Evolutionary conservation across 2,888 invertebrate species (phyloP).

Genomic region (Gisinianus flammeolus): DNA sequence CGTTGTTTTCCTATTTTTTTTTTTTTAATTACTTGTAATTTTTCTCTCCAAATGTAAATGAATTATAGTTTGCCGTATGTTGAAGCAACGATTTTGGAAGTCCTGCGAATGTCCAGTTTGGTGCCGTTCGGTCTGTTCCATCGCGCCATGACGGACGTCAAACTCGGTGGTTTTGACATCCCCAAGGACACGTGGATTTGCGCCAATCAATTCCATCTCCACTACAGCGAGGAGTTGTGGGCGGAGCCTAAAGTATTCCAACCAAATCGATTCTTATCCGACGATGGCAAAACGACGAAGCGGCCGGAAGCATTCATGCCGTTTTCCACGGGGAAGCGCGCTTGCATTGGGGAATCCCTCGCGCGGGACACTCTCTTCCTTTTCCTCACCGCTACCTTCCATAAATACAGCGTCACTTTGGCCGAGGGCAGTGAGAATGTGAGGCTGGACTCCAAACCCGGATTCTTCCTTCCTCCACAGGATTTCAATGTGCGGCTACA

Average conservation of each 20-base stretch:
- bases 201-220: neutral
- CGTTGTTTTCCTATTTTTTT: too few relatives aligned
- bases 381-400: neutral
- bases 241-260: neutral
- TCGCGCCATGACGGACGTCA: neutral
- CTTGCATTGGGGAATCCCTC: too few relatives aligned
- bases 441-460: neutral
- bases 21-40: too few relatives aligned
- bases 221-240: slow-evolving; percentile 10
- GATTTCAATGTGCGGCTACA: neutral
- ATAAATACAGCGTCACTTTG: neutral
- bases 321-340: slow-evolving; percentile 14
- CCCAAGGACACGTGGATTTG: neutral
- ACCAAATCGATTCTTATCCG: neutral
- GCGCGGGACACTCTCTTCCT: neutral
- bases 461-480: neutral
- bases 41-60: too few relatives aligned
- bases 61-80: too few relatives aligned
- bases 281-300: neutral
- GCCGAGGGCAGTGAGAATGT: neutral
- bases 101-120: neutral
- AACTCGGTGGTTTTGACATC: neutral
- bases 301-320: neutral
- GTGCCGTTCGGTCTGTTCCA: neutral
- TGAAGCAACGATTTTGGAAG: too few relatives aligned